Base-by-base conservation (phyloP, 2,797 vertebrate species). In the Lepilemur septentrionalis region DNA sequence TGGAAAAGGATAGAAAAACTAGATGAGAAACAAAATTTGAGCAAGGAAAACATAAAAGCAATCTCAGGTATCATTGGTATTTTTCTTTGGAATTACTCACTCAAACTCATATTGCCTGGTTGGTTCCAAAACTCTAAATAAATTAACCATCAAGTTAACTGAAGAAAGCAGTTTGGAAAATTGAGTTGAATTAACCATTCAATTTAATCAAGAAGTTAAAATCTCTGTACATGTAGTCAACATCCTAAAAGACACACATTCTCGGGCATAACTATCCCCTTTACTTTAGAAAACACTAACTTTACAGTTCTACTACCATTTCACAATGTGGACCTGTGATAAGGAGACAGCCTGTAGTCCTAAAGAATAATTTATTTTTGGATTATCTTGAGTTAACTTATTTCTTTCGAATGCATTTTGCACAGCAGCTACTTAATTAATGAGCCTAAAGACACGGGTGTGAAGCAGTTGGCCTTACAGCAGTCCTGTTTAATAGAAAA, bases 341-440 rank as follows among this genome's bases (percentile, higher is more conserved):
- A 28, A 87, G 23, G 18, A 22, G 32, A 38, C 25, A 59, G 13
- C 11, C 11, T 46, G 4, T 76, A 35, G 4, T 65, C 59, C 55
- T 79, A 90, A 87, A 2, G 14, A 25, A 76, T 11, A 35, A 79
- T 89, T 95, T 30, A 78, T 82, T 92, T 94, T 87, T 80, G 72
- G 52, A 93, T 96, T 96, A 88, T 95, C 57, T 94, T 84, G 76
- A 94, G 67, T 93, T 94, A 89, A 85, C 75, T 96, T 72, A 85
- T 57, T 96, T 87, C 79, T 97, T 97, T 32, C 73, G 57, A 93
- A 90, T 96, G 73, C 76, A 85, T 85, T 94, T 69, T 55, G 43
- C 92, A 92, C 86, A 97, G 89, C 72, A 92, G 86, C 96, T 92
- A 91, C 89, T 95, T 97, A 97, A 97, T 97, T 96, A 96, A 97